These are phyloP conservation scores for Apeira syringaria DNA, from an alignment of 2,888 invertebrate species.

Conservation along the genomic window DNA sequence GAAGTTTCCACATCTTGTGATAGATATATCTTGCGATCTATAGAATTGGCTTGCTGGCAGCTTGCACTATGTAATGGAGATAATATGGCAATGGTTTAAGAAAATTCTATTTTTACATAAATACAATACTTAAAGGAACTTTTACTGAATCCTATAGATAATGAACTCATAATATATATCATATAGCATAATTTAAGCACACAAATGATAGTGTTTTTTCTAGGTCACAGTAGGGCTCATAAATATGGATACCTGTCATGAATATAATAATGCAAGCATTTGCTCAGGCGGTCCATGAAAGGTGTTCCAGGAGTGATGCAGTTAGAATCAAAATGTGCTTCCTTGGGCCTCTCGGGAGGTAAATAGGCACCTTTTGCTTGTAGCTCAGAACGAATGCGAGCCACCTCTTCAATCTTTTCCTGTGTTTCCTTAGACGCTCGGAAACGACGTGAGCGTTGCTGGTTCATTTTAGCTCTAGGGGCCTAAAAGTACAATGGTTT, in stretches of 20 bases:
- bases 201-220: no score
- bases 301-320: slow-evolving; percentile 99
- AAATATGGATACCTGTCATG: slow-evolving; percentile 87
- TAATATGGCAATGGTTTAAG: no score
- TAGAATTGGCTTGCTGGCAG: no score
- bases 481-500: slow-evolving; percentile 79
- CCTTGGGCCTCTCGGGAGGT: slow-evolving; percentile 94
- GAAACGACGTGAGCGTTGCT: slow-evolving; percentile 98
- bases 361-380: slow-evolving; percentile 88
- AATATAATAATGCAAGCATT: slow-evolving; percentile 93
- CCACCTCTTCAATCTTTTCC: slow-evolving; percentile 94
- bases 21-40: no score
- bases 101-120: no score
- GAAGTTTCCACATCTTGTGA: no score
- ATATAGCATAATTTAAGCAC: no score
- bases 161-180: no score
- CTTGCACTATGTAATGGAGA: no score
- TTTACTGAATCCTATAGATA: no score
- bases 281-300: slow-evolving; percentile 96
- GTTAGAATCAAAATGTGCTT: slow-evolving; percentile 98
- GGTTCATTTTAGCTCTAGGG: slow-evolving; percentile 99
- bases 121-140: no score
- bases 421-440: slow-evolving; percentile 97
- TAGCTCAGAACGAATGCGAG: slow-evolving; percentile 90
- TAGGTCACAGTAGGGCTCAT: no score